Conservation (phyloP, 2,797 vertebrate species). For the Rhincodon typus region DNA sequence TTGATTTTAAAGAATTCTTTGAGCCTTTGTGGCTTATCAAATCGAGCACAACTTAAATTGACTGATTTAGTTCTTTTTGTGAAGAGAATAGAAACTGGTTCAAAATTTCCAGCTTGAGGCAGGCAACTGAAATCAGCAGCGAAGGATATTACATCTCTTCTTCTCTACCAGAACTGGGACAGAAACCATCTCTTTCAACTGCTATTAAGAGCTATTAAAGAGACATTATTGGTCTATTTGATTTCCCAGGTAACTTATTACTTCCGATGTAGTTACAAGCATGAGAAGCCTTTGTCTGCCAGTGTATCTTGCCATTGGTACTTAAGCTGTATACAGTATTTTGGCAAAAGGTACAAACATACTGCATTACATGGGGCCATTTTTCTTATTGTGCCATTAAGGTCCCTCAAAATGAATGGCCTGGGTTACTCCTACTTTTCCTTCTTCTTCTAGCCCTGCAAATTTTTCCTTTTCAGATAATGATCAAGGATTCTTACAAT, state of each 20-base stretch:
- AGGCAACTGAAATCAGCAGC: not conserved
- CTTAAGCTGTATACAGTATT: no score
- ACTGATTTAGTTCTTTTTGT: not conserved
- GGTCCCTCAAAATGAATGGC: not conserved
- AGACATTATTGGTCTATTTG: not conserved
- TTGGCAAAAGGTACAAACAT: no score
- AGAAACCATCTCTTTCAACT: not conserved
- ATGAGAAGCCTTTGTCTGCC: not conserved
- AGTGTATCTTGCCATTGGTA: not conserved
- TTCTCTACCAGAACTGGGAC: not conserved
- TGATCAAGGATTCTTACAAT: not conserved
- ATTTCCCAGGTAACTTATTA: not conserved
- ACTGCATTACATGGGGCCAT: not conserved
- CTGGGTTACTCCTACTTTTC: not conserved
- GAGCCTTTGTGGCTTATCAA: not conserved
- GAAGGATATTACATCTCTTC: not conserved
- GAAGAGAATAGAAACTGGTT: not conserved
- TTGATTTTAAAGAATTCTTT: not conserved
- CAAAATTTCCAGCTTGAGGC: not conserved
- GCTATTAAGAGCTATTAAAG: not conserved
- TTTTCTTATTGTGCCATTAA: not conserved
- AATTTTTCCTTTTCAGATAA: not conserved
- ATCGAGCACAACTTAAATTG: not conserved
- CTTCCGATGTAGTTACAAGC: not conserved
- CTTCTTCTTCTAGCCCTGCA: not conserved